A percentile compares a stretch with the other conserved stretches of the same genome.
phyloP scores from a whole-genome alignment of 2,797 vertebrate species.

The Notoglanidium macrostoma region DNA sequence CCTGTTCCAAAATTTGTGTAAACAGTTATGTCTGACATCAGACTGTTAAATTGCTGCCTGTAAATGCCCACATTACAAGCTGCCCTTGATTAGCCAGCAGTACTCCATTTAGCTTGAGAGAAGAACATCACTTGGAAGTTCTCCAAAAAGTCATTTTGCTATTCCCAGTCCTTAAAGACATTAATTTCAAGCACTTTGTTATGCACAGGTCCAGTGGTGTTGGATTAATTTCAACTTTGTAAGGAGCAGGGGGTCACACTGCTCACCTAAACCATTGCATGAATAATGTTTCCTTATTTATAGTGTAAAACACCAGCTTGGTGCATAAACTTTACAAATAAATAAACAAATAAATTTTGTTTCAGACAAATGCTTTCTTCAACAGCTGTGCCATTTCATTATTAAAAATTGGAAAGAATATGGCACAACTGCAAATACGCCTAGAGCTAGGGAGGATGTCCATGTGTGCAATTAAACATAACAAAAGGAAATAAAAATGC shows the following conservation, averaged over 20 bases:
- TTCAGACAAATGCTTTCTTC: not conserved
- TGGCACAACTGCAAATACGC: not conserved
- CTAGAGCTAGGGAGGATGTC: not conserved
- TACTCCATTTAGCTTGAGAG: slow-evolving; percentile 26
- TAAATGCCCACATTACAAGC: slow-evolving; percentile 23
- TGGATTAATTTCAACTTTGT: not conserved
- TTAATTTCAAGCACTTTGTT: slow-evolving; percentile 53
- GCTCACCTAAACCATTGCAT: not conserved
- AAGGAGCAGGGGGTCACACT: not conserved
- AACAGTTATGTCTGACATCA: slow-evolving; percentile 24
- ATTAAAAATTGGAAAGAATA: not conserved
- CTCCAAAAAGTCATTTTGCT: slow-evolving; percentile 45
- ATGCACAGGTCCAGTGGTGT: slow-evolving; percentile 20
- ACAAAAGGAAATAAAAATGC: not conserved
- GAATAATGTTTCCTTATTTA: not conserved
- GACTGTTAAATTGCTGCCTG: slow-evolving; percentile 16
- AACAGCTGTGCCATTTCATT: slow-evolving; percentile 6
- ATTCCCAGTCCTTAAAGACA: slow-evolving; percentile 46
- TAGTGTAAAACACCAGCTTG: not conserved
- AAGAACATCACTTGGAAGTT: slow-evolving; percentile 31
- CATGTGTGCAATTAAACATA: slow-evolving; percentile 5
- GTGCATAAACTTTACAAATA: not conserved
- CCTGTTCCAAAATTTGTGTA: slow-evolving; percentile 4
- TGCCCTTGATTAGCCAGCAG: slow-evolving; percentile 22
- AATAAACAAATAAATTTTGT: not conserved